A percentile compares a stretch with the other conserved stretches of the same genome.
These are phyloP conservation scores for Scrobipalpa costella DNA, from an alignment of 2,888 invertebrate genomes.

Conservation along the genomic window DNA sequence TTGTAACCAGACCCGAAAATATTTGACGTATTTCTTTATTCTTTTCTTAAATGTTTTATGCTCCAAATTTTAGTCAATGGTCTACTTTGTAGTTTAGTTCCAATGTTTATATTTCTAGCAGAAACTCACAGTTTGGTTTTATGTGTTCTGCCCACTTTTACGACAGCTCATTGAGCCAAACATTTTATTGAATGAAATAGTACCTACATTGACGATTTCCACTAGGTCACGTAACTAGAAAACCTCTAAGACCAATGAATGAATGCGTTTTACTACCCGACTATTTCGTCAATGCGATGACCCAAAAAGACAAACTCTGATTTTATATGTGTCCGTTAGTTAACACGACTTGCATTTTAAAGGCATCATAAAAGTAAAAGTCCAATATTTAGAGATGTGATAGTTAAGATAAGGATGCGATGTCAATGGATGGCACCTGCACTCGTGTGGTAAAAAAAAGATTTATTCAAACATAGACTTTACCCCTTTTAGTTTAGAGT, in stretches of 20 bases:
- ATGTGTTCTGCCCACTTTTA: neutral
- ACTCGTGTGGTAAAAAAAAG: conserved; percentile 44
- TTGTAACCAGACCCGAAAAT: neutral
- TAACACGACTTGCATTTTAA: conserved; percentile 72
- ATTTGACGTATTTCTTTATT: too few species aligned
- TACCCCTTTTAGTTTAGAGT: conserved; percentile 12
- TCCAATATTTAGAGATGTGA: conserved; percentile 73
- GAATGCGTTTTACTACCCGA: conserved; percentile 14
- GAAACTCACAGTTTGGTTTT: neutral
- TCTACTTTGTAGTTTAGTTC: too few species aligned
- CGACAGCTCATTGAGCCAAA: neutral
- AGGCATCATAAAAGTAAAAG: conserved; percentile 74
- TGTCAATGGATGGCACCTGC: conserved; percentile 72
- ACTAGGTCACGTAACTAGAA: neutral
- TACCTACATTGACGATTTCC: neutral
- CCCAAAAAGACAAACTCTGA: conserved; percentile 23
- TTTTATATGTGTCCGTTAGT: conserved; percentile 50
- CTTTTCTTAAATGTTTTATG: too few species aligned
- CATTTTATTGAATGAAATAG: neutral
- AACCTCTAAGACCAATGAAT: conserved; percentile 16
- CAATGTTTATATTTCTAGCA: too few species aligned
- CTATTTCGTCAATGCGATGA: conserved; percentile 17
- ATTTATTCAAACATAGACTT: neutral
- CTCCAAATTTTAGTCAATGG: too few species aligned
- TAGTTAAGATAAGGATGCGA: conserved; percentile 71